Percentiles rank a stretch among this genome's conserved stretches.
Conservation (phyloP, 2,797 vertebrate species). For the Antrozous pallidus region DNA sequence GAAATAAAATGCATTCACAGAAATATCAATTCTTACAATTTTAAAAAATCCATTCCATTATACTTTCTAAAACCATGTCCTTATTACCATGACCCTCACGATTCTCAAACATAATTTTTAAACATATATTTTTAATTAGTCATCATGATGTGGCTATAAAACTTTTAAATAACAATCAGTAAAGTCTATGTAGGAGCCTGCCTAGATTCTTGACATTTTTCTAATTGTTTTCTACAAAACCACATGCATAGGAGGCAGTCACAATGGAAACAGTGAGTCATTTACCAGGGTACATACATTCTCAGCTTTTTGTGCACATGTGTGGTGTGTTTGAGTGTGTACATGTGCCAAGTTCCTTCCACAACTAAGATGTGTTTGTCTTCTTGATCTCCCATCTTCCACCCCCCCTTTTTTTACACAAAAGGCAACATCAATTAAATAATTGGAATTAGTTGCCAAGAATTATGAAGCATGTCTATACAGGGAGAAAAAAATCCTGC, state of each 20-base stretch:
- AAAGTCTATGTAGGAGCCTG: slow-evolving; percentile 34
- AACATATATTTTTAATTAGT: slow-evolving; percentile 50
- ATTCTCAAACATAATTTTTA: not conserved
- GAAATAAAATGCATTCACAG: not conserved
- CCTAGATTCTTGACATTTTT: slow-evolving; percentile 69
- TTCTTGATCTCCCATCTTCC: not conserved
- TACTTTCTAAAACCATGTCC: not conserved
- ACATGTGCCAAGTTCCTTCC: not conserved
- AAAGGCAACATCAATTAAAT: not conserved
- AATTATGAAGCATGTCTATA: not conserved
- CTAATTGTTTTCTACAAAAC: slow-evolving; percentile 54
- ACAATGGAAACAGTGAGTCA: not conserved
- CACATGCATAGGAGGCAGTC: not conserved
- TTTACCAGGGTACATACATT: not conserved
- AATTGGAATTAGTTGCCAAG: not conserved
- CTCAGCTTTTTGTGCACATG: not conserved
- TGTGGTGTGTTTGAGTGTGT: fast-evolving
- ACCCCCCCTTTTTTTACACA: not conserved
- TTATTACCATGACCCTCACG: not conserved
- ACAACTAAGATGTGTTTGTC: not conserved
- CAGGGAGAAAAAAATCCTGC: not conserved
- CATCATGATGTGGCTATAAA: not conserved
- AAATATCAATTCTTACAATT: slow-evolving; percentile 14
- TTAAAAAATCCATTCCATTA: not conserved
- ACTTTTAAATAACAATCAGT: slow-evolving; percentile 41